phyloP scores from a whole-genome alignment of 2,888 invertebrate genomes.

The Acanthacorydalis orientalis region DNA sequence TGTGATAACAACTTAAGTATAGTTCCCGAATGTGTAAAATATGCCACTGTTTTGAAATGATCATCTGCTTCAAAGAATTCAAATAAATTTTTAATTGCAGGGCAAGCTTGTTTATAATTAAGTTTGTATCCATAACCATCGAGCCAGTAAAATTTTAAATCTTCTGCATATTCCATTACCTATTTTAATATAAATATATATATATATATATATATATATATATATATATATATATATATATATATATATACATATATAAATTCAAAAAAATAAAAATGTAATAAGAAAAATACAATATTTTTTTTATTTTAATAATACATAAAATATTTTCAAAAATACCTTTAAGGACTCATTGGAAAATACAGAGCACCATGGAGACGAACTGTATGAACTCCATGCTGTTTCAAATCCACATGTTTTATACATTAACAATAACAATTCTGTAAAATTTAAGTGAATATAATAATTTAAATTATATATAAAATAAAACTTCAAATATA shows the following conservation, averaged over 20 bases:
- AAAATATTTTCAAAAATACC: constrained; percentile 18
- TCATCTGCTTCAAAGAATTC: constrained; percentile 44
- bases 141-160: constrained; percentile 64
- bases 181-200: constrained; percentile 17
- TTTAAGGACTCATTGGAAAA: constrained; percentile 43
- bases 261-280: not conserved
- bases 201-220: too few relatives aligned
- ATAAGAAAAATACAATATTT: not conserved
- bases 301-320: too few relatives aligned
- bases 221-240: too few relatives aligned
- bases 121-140: constrained; percentile 66
- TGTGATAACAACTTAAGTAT: constrained; percentile 58
- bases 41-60: constrained; percentile 34
- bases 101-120: constrained; percentile 59
- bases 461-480: too few relatives aligned
- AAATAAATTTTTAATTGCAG: constrained; percentile 52
- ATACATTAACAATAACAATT: constrained; percentile 46
- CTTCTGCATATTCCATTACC: constrained; percentile 58
- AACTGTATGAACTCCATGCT: constrained; percentile 46
- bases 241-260: constrained; percentile 7
- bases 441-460: constrained; percentile 23
- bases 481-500: too few relatives aligned
- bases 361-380: constrained; percentile 66
- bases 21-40: constrained; percentile 74
- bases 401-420: constrained; percentile 66